These are phyloP conservation scores for Galagoides demidoff DNA, from an alignment of 2,797 vertebrate species.

Conservation along the genomic window DNA sequence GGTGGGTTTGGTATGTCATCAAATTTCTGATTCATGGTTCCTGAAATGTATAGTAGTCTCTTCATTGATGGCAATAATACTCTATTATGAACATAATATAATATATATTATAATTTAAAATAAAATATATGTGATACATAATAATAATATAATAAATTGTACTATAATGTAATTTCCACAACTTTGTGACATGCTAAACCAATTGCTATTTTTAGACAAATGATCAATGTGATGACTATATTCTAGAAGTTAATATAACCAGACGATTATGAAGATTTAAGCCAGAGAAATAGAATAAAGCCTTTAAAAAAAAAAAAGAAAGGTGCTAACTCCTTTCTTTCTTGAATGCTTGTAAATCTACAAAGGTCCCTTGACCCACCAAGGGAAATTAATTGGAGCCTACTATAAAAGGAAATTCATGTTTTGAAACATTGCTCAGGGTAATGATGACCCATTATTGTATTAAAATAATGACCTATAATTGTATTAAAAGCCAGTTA, in stretches of 20 bases:
- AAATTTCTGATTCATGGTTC: not conserved
- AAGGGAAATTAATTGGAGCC: conserved; percentile 44
- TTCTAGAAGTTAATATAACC: not conserved
- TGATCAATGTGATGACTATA: not conserved
- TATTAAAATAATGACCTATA: conserved; percentile 63
- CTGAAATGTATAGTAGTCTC: not conserved
- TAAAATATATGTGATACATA: no score
- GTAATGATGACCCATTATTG: conserved; percentile 59
- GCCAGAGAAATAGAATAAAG: not conserved
- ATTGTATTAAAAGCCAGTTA: conserved; percentile 63
- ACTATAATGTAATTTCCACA: not conserved
- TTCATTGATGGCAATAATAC: not conserved
- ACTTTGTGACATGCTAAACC: not conserved
- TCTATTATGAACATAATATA: not conserved
- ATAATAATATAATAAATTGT: no score
- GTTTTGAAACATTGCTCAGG: conserved; percentile 61
- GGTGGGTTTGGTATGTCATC: not conserved
- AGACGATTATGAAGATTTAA: not conserved
- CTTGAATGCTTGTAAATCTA: conserved; percentile 48
- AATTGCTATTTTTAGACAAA: conserved; percentile 26
- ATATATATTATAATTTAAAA: no score
- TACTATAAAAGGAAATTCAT: conserved; percentile 52
- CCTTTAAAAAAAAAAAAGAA: not conserved
- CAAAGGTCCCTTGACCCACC: conserved; percentile 16
- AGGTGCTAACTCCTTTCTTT: conserved; percentile 15